Evolutionary conservation across 2,888 invertebrate genomes (phyloP).

Genomic region (Mesochorus sp.): DNA sequence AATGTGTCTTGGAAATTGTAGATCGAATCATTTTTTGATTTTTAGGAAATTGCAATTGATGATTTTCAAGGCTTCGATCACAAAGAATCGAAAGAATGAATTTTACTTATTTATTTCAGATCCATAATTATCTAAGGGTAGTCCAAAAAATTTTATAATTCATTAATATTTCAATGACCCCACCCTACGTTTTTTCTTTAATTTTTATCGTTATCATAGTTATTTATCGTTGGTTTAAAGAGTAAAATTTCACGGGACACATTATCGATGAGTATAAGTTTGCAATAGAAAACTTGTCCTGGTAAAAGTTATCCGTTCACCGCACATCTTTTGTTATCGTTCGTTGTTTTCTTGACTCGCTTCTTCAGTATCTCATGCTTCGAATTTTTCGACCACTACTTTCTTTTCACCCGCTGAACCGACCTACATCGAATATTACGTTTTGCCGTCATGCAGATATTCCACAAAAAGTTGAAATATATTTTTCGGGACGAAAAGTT

Average conservation of each 20-base stretch:
- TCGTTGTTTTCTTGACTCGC: conserved; percentile 32
- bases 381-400: conserved; percentile 6
- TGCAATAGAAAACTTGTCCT: conserved; percentile 36
- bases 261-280: conserved; percentile 20
- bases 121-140: too few species aligned
- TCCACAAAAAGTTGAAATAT: conserved; percentile 45
- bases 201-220: conserved; percentile 29
- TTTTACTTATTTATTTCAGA: too few species aligned
- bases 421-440: conserved; percentile 58
- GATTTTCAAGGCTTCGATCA: too few species aligned
- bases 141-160: too few species aligned
- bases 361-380: background rate
- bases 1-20: too few species aligned
- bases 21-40: too few species aligned
- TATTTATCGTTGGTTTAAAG: conserved; percentile 39
- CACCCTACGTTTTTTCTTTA: background rate
- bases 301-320: conserved; percentile 53
- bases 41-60: too few species aligned
- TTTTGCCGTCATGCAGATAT: conserved; percentile 37
- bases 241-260: background rate
- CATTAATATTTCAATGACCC: too few species aligned
- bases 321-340: conserved; percentile 47
- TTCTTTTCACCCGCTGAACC: conserved; percentile 31
- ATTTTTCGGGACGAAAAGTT: conserved; percentile 52
- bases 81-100: too few species aligned